A percentile compares a stretch with the other conserved stretches of the same genome.
phyloP scores from a whole-genome alignment of 1,140 invertebrate genomes.

The Lucilia cuprina region DNA sequence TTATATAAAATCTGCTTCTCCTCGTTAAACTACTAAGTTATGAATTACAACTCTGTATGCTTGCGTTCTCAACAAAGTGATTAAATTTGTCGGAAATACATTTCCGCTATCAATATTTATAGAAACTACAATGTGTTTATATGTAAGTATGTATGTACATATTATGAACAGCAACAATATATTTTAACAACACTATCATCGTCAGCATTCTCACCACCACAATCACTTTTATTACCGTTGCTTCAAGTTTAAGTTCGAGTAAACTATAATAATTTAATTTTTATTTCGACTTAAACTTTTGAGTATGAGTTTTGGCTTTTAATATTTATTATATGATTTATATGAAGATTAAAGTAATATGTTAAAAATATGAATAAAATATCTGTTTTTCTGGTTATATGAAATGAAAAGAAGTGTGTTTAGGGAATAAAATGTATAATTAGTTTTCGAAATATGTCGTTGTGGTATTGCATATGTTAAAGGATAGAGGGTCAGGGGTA shows the following conservation, averaged over 20 bases:
- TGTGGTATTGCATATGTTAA: no score
- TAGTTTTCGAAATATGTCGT: no score
- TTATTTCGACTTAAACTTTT: not conserved
- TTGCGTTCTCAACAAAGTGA: not conserved
- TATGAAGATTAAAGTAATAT: not conserved
- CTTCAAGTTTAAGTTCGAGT: not conserved
- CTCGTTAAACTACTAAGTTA: no score
- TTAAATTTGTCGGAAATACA: not conserved
- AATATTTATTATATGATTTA: not conserved
- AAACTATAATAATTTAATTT: not conserved
- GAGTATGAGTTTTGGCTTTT: not conserved
- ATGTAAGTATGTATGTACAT: not conserved
- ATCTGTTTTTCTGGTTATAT: no score
- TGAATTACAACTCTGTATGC: not conserved
- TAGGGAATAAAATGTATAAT: no score
- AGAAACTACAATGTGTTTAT: not conserved
- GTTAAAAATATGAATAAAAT: not conserved
- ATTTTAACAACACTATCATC: no score
- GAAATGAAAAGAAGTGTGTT: no score
- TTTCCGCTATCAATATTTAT: slow-evolving; percentile 3
- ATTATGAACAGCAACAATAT: not conserved
- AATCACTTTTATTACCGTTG: not conserved
- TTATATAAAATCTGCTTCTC: no score
- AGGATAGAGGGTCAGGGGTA: no score
- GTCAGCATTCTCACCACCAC: not conserved